Conservation (phyloP, 2,888 invertebrate genomes). For the Corythucha ciliata region DNA sequence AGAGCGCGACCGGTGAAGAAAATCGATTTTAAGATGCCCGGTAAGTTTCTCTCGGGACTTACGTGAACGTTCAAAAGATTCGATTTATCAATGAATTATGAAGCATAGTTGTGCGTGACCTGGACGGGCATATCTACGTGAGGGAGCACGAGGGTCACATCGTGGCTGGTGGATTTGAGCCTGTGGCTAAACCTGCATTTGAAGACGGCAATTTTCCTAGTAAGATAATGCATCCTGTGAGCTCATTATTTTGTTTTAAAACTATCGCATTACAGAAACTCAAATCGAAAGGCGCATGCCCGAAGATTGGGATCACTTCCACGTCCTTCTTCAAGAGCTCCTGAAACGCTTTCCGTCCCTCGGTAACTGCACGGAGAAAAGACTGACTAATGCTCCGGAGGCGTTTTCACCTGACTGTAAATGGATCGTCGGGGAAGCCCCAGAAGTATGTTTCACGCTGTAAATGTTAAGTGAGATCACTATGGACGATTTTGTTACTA, state of each 20-base stretch:
- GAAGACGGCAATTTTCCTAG: conserved; percentile 62
- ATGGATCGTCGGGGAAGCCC: conserved; percentile 89
- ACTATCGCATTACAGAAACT: conserved; percentile 31
- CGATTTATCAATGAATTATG: not conserved
- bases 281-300: conserved; percentile 54
- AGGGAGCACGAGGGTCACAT: conserved; percentile 76
- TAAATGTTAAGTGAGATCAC: conserved; percentile 2
- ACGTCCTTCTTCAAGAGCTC: conserved; percentile 74
- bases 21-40: conserved; percentile 71
- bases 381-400: conserved; percentile 81
- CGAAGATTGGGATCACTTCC: conserved; percentile 96
- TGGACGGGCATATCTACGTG: conserved; percentile 79
- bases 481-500: conserved; percentile 40
- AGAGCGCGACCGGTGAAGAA: conserved; percentile 73
- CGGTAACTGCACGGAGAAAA: conserved; percentile 62
- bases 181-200: conserved; percentile 79
- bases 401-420: conserved; percentile 95
- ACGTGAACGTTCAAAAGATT: not conserved
- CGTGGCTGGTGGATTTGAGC: conserved; percentile 85
- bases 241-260: no score
- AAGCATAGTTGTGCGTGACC: conserved; percentile 70
- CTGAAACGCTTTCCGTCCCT: conserved; percentile 74
- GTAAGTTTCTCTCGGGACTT: conserved; percentile 42
- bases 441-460: conserved; percentile 57
- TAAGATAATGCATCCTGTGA: no score